These are phyloP conservation scores for Neopipo cinnamomea DNA, from an alignment of 2,113 vertebrate species.

Conservation along the genomic window DNA sequence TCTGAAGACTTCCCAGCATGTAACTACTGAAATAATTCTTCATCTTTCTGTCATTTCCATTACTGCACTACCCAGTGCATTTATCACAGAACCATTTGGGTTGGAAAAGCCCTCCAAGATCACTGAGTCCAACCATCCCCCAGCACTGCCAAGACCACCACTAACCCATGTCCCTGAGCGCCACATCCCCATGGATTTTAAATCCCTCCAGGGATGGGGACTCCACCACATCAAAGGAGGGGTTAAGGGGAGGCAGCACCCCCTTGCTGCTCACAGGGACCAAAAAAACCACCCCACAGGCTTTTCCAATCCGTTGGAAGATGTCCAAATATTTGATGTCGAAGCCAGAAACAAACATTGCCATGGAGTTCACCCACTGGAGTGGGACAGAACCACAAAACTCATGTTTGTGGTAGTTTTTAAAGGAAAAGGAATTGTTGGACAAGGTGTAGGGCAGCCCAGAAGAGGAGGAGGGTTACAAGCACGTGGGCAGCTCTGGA, in stretches of 20 bases:
- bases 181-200: neutral
- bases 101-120: neutral
- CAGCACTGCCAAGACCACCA: neutral
- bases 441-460: neutral
- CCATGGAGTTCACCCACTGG: neutral
- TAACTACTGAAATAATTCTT: neutral
- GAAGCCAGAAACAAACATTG: neutral
- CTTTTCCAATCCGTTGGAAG: neutral
- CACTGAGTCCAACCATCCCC: neutral
- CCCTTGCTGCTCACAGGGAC: neutral
- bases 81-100: neutral
- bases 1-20: neutral
- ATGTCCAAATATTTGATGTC: neutral
- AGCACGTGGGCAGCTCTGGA: rapidly evolving
- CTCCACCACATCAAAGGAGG: neutral
- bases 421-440: neutral
- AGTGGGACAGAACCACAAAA: neutral
- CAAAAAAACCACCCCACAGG: neutral
- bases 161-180: neutral
- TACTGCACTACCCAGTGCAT: neutral
- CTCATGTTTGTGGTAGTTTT: rapidly evolving
- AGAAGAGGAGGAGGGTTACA: neutral
- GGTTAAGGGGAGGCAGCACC: neutral
- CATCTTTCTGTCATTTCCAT: neutral
- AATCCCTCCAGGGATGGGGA: neutral